These are phyloP conservation scores for Ptyas mucosa DNA, from an alignment of 2,113 vertebrate species.

Conservation along the genomic window DNA sequence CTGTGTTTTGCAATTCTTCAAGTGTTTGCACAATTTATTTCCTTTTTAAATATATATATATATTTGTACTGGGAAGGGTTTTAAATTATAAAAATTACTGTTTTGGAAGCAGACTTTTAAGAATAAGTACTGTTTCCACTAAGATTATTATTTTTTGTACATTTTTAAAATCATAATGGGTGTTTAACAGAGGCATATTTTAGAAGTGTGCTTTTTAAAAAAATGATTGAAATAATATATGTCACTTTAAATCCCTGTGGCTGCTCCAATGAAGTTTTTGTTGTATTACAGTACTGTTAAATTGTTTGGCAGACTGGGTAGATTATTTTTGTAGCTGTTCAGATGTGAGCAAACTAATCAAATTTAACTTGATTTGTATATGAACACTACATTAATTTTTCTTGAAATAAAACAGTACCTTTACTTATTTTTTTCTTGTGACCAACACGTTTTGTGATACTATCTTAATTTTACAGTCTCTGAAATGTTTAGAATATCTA, in stretches of 20 bases:
- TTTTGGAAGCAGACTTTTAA: conserved; percentile 61
- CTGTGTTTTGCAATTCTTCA: conserved; percentile 46
- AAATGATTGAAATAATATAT: conserved; percentile 69
- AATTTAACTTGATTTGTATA: conserved; percentile 53
- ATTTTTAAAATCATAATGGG: conserved; percentile 67
- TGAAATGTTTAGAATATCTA: neutral
- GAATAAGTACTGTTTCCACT: conserved; percentile 79
- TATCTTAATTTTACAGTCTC: neutral
- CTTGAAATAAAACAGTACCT: conserved; percentile 50
- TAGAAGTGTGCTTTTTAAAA: conserved; percentile 78
- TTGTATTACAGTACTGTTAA: conserved; percentile 48
- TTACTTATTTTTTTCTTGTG: conserved; percentile 51
- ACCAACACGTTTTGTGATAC: conserved; percentile 30
- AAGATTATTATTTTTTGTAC: conserved; percentile 63
- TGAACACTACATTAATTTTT: conserved; percentile 24
- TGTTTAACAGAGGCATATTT: conserved; percentile 69
- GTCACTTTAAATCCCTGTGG: conserved; percentile 74
- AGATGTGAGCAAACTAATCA: conserved; percentile 49
- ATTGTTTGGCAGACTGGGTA: conserved; percentile 42
- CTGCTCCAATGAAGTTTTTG: conserved; percentile 67
- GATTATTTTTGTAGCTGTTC: conserved; percentile 55
- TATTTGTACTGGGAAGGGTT: conserved; percentile 71
- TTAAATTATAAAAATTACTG: conserved; percentile 74
- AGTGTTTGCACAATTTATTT: conserved; percentile 73
- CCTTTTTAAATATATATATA: conserved; percentile 43